Percentiles rank a stretch among this genome's conserved stretches.
phyloP scores from a whole-genome alignment of 2,113 vertebrate species.

The Galbula dea region DNA sequence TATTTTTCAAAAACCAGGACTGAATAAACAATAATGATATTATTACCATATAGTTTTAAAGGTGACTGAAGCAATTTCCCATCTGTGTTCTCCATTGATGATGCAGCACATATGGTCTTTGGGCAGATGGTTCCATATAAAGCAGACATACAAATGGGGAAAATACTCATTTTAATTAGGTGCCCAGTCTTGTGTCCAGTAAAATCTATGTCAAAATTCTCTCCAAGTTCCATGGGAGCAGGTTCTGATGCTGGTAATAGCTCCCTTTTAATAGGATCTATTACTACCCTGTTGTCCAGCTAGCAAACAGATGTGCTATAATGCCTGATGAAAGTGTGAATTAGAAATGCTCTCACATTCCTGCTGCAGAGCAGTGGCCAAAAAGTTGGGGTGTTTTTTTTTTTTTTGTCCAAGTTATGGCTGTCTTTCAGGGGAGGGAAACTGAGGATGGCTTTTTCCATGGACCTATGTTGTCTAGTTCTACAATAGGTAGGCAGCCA shows the following conservation, averaged over 20 bases:
- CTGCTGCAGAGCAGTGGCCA: background rate
- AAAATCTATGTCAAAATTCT: background rate
- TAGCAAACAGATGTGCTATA: background rate
- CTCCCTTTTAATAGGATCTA: background rate
- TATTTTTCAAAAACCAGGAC: background rate
- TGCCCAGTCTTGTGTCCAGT: background rate
- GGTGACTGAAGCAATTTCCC: background rate
- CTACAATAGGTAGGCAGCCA: background rate
- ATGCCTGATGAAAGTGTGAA: background rate
- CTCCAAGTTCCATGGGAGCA: fast-evolving
- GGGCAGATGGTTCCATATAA: background rate
- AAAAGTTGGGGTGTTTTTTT: background rate
- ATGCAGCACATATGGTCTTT: background rate
- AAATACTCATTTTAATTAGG: background rate
- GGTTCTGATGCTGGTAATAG: background rate
- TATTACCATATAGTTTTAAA: background rate
- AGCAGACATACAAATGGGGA: background rate
- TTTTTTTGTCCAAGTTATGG: background rate
- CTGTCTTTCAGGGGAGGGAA: background rate
- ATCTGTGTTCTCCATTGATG: background rate
- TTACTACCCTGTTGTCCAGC: background rate
- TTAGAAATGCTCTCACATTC: background rate
- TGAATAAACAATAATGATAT: background rate
- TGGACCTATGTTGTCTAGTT: background rate
- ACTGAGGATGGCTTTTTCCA: background rate